These are phyloP conservation scores for Trichonephila clavata DNA, from an alignment of 1,140 invertebrate species.

Conservation along the genomic window DNA sequence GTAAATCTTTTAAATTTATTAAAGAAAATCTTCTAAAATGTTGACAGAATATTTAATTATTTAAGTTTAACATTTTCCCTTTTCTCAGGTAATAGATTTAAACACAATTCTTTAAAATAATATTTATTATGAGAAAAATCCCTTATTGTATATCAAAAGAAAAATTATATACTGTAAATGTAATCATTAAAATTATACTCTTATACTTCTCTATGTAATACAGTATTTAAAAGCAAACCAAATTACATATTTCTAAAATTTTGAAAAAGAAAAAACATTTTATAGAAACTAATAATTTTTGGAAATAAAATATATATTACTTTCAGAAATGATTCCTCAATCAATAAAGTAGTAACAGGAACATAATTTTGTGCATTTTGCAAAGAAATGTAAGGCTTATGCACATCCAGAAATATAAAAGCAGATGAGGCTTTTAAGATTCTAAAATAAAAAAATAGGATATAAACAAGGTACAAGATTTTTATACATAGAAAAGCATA, in stretches of 20 bases:
- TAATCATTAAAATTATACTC: no score
- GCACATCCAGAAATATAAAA: conserved; percentile 55
- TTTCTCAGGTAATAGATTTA: no score
- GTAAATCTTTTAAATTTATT: no score
- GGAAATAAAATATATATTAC: conserved; percentile 7
- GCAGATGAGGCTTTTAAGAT: conserved; percentile 16
- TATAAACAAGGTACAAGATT: background rate
- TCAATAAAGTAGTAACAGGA: conserved; percentile 8
- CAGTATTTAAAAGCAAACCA: background rate
- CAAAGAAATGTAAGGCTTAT: background rate
- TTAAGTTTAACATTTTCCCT: no score
- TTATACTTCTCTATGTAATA: no score
- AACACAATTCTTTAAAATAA: no score
- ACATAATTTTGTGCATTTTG: conserved; percentile 49
- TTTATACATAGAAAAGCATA: background rate
- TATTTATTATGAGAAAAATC: no score
- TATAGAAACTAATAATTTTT: no score
- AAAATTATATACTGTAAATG: no score
- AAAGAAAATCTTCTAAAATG: no score
- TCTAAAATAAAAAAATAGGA: conserved; percentile 22
- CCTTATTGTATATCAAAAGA: no score
- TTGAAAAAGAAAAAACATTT: background rate
- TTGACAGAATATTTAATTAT: no score
- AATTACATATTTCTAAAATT: background rate
- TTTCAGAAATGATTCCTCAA: conserved; percentile 17